Base-by-base conservation (phyloP, 2,113 vertebrate genomes). In the Oryzias curvinotus region DNA sequence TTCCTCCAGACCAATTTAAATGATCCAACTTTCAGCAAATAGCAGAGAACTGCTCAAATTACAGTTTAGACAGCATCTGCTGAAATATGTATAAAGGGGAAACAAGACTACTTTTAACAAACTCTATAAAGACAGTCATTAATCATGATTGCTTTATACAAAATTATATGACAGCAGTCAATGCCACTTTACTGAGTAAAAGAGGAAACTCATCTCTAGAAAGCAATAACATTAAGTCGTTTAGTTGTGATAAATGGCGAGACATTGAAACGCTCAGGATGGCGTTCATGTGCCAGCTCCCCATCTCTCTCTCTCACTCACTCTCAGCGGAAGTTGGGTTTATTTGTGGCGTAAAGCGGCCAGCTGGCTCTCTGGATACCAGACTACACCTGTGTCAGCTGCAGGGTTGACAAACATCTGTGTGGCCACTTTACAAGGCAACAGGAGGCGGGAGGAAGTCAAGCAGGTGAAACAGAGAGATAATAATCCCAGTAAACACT, bases 91-190 rank as follows among this genome's bases (percentile, higher is more conserved):
- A 55, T 49, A 52, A 53, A 42, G 47, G 43, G 0, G 0, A 21
- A 19, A 47, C 36, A 59, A 5, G 3, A 44, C 7, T 30, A 65
- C 57, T 60, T 48, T 57, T 14, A 66, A 41, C 61, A 71, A 73
- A 68, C 44, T 61, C 59, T 57, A 82, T 70, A 84, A 84, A 73
- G 71, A 54, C 63, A 46, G 56, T 60, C 68, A 71, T 82, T 70
- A 84, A 73, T 78, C 75, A 85, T 58, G 80, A 84, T 80, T 63
- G 77, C 79, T 75, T 78, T 54, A 65, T 63, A 73, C 70, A 70
- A 85, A 87, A 84, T 77, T 71, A 83, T 80, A 84, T 81, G 79
- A 77, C 77, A 79, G 86, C 80, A 74, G 81, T 83, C 73, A 82
- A 69, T 62, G 82, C 77, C 80, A 62, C 59, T 65, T 52, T 52